phyloP scores from a whole-genome alignment of 37 sponge, comb jelly and placozoan genomes.

The Bolinopsis microptera region DNA sequence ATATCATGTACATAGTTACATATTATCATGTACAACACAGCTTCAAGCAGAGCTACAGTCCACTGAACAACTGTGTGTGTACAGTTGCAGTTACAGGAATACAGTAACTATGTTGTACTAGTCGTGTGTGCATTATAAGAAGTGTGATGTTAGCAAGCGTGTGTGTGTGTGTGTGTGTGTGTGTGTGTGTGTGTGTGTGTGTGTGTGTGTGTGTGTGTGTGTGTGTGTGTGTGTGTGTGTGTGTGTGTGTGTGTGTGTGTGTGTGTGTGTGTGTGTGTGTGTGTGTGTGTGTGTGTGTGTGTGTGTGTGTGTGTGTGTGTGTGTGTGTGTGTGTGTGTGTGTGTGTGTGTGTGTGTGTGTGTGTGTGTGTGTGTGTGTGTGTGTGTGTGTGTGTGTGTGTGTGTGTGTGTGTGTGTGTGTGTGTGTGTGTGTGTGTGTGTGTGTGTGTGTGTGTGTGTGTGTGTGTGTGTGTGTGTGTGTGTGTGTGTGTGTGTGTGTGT shows the following conservation, averaged over 20 bases:
- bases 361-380: slow-evolving; percentile 70
- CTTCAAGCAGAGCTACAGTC: no score
- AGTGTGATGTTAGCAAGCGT: neutral
- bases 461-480: slow-evolving; percentile 70
- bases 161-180: slow-evolving; percentile 60
- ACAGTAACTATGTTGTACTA: no score
- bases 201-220: neutral
- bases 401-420: slow-evolving; percentile 71
- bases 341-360: slow-evolving; percentile 71
- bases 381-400: slow-evolving; percentile 71
- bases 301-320: slow-evolving; percentile 71
- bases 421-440: slow-evolving; percentile 71
- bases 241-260: neutral
- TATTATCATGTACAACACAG: no score
- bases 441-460: slow-evolving; percentile 71
- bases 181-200: slow-evolving; percentile 12
- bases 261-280: neutral
- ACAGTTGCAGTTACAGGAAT: no score
- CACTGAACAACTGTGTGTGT: no score
- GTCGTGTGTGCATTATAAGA: slow-evolving; percentile 9
- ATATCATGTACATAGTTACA: no score
- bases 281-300: slow-evolving; percentile 41
- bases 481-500: slow-evolving; percentile 71
- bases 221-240: neutral
- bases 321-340: slow-evolving; percentile 71